A percentile compares a stretch with the other conserved stretches of the same genome.
phyloP scores from a whole-genome alignment of 2,113 vertebrate genomes.

The Tauraco erythrolophus region DNA sequence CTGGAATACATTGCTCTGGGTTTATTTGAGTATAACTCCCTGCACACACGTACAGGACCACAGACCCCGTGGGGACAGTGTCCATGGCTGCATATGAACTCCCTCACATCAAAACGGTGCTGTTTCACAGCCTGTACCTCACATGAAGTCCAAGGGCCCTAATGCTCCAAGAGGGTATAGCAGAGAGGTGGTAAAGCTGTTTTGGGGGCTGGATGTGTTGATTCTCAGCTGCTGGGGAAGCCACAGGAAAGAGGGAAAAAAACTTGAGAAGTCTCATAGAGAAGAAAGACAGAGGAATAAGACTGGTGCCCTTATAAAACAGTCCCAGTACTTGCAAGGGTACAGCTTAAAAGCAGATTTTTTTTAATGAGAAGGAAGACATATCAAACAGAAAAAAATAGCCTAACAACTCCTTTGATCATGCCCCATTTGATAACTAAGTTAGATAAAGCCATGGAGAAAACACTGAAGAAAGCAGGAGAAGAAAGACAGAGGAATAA shows the following conservation, averaged over 20 bases:
- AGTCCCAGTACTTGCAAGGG: neutral
- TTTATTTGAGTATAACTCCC: neutral
- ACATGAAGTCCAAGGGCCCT: neutral
- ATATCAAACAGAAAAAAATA: neutral
- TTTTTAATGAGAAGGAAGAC: neutral
- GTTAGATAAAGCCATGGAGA: neutral
- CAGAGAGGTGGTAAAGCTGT: neutral
- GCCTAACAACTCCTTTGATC: neutral
- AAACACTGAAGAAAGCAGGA: too few species aligned
- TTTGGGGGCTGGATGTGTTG: neutral
- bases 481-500: neutral
- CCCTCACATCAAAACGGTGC: neutral
- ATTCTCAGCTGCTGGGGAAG: neutral
- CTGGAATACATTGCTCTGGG: neutral
- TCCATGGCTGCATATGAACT: rapidly evolving
- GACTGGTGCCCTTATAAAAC: neutral
- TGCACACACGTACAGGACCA: rapidly evolving
- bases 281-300: neutral
- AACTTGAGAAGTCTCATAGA: neutral
- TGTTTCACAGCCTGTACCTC: neutral
- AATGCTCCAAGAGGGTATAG: neutral
- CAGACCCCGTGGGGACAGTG: rapidly evolving
- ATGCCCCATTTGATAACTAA: neutral
- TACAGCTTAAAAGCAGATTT: neutral
- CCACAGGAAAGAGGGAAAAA: neutral